These are phyloP conservation scores for Macrochelys suwanniensis DNA, from an alignment of 2,797 vertebrate species.

Conservation along the genomic window DNA sequence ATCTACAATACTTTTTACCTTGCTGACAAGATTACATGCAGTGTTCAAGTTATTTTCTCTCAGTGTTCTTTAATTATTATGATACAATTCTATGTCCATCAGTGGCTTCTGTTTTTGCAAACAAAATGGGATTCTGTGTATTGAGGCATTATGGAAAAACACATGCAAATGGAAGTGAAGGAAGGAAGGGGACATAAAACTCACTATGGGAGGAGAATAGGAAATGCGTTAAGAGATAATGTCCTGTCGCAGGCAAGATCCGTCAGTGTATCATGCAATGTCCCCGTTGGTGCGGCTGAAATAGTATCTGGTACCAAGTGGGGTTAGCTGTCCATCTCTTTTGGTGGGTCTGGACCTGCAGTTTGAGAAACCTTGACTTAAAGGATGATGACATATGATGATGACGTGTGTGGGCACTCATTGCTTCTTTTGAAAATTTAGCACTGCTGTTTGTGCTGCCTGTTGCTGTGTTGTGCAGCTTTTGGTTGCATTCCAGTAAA, in stretches of 20 bases:
- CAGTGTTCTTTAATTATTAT: neutral
- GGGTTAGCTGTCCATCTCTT: neutral
- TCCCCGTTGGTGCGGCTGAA: neutral
- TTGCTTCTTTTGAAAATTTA: too few species aligned
- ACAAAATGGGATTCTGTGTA: neutral
- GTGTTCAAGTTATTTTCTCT: neutral
- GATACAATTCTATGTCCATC: fast-evolving
- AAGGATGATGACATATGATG: neutral
- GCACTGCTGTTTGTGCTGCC: neutral
- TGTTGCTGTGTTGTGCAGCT: neutral
- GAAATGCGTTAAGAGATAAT: neutral
- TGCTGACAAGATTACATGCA: neutral
- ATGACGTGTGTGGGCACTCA: too few species aligned
- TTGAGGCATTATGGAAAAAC: neutral
- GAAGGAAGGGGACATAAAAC: neutral
- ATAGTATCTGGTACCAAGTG: neutral
- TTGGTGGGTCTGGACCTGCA: neutral
- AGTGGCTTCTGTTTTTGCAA: neutral
- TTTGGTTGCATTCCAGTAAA: neutral
- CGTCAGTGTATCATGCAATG: neutral
- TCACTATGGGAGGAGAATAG: neutral
- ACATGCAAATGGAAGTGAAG: neutral
- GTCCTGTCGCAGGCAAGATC: neutral
- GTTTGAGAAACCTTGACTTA: constrained; percentile 3
- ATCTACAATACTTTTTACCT: neutral